These are phyloP conservation scores for Aptenodytes forsteri DNA, from an alignment of 2,113 vertebrate genomes.

Conservation along the genomic window DNA sequence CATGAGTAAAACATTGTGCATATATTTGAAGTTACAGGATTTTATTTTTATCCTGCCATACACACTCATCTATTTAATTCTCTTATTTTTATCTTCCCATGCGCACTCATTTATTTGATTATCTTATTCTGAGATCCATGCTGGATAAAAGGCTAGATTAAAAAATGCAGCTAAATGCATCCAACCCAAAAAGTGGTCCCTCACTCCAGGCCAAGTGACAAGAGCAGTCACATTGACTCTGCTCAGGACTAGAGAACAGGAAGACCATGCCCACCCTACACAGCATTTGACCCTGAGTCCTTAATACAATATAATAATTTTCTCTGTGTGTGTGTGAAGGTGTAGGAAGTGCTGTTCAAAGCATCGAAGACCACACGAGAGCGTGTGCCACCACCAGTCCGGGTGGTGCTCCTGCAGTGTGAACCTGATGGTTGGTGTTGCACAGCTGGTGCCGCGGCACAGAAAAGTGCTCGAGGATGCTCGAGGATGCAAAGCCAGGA, in stretches of 20 bases:
- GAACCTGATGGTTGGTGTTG: not conserved
- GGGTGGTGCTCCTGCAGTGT: accelerated
- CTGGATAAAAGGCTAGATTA: not conserved
- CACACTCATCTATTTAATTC: not conserved
- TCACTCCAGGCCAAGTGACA: not conserved
- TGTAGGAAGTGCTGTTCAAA: not conserved
- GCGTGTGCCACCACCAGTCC: not conserved
- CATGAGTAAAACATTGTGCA: not conserved
- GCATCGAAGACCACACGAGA: not conserved
- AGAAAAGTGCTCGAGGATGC: accelerated
- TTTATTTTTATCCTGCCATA: not conserved
- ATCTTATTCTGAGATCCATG: not conserved
- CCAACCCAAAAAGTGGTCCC: not conserved
- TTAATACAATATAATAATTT: not conserved
- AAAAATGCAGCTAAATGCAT: not conserved
- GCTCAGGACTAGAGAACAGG: not conserved
- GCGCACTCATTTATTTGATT: not conserved
- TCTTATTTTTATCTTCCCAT: not conserved
- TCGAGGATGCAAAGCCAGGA: not conserved
- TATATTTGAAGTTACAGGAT: not conserved
- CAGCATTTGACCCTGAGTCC: not conserved
- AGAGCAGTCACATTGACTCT: not conserved
- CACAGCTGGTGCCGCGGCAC: accelerated
- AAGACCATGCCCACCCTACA: not conserved
- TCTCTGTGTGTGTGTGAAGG: not conserved